Conservation (phyloP, 2,888 invertebrate species). For the Hymenopus coronatus region DNA sequence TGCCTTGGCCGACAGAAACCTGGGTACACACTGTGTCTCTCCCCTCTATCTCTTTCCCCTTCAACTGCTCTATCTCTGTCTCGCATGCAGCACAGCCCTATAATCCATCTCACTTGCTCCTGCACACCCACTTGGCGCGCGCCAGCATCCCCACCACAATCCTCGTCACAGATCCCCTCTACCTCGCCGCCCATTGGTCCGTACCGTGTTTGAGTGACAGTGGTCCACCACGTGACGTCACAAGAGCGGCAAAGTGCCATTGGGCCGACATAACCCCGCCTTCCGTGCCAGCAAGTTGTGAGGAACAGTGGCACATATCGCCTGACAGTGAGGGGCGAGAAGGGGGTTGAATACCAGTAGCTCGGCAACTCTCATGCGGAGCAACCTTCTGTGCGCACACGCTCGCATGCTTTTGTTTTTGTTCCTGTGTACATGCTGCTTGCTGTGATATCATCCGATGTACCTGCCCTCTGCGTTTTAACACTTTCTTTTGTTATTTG, state of each 20-base stretch:
- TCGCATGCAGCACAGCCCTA: slow-evolving; percentile 47
- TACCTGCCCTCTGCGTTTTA: too few relatives aligned
- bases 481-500: too few relatives aligned
- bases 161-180: neutral
- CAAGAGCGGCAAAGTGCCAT: neutral
- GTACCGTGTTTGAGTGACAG: neutral
- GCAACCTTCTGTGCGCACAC: neutral
- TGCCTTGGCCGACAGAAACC: slow-evolving; percentile 18
- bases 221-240: slow-evolving; percentile 11
- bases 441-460: neutral
- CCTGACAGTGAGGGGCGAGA: neutral
- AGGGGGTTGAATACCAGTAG: slow-evolving; percentile 1
- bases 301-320: slow-evolving; percentile 13
- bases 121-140: slow-evolving; percentile 9
- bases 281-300: slow-evolving; percentile 6
- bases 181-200: neutral
- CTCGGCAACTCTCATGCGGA: neutral
- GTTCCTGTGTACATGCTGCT: neutral
- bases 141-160: neutral
- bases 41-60: neutral
- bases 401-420: neutral
- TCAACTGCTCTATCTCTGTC: slow-evolving; percentile 2
- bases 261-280: slow-evolving; percentile 9
- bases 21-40: neutral
- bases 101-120: slow-evolving; percentile 45